These are phyloP conservation scores for Phymastichus coffea DNA, from an alignment of 1,140 invertebrate species.

Conservation along the genomic window DNA sequence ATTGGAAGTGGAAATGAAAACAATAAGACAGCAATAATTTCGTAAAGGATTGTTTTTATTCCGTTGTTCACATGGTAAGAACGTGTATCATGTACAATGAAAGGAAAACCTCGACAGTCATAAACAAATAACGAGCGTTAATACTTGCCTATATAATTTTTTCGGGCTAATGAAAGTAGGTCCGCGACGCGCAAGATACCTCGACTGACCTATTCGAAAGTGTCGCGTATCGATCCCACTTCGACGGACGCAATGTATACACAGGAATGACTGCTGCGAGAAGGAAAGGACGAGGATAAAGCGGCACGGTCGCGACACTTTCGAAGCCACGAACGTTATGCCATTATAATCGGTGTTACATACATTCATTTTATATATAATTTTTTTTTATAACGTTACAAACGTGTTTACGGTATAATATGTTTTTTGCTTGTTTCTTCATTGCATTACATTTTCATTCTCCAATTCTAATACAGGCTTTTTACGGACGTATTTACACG, in stretches of 20 bases:
- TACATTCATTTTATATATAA: neutral
- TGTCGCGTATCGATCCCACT: neutral
- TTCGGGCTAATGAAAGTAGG: too few relatives aligned
- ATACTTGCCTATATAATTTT: constrained; percentile 37
- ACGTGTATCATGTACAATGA: constrained; percentile 35
- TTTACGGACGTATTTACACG: constrained; percentile 31
- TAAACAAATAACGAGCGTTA: constrained; percentile 47
- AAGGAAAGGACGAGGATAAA: neutral
- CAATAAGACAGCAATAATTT: neutral
- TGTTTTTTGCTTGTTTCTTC: too few relatives aligned
- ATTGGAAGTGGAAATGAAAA: neutral
- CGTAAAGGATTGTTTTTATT: constrained; percentile 17
- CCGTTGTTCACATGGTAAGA: constrained; percentile 4
- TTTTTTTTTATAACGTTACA: constrained; percentile 32
- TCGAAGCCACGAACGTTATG: neutral
- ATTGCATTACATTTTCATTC: too few relatives aligned
- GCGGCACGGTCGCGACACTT: neutral
- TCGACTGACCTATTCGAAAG: too few relatives aligned
- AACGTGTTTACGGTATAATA: constrained; percentile 3
- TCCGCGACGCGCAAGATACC: neutral
- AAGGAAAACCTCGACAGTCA: constrained; percentile 35
- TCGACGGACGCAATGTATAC: too few relatives aligned
- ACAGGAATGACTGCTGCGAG: too few relatives aligned
- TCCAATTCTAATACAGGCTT: constrained; percentile 27
- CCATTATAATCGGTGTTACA: neutral